Percentiles rank a stretch among this genome's conserved stretches.
These are phyloP conservation scores for Rousettus madagascariensis DNA, from an alignment of 2,797 vertebrate genomes.

Conservation along the genomic window DNA sequence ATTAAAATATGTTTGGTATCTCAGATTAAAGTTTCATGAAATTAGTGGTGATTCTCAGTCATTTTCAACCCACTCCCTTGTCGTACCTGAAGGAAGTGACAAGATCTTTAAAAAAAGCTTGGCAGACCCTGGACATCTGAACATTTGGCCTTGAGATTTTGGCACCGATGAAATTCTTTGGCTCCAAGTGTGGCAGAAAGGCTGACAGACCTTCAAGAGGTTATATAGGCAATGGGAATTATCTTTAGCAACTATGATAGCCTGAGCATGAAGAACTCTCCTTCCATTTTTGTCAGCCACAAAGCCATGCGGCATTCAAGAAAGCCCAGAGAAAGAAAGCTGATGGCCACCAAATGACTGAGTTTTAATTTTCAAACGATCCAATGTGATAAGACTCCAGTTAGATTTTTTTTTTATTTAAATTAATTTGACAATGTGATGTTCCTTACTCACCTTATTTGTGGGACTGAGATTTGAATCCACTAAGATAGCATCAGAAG, in stretches of 20 bases:
- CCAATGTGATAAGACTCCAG: background rate
- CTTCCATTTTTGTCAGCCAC: background rate
- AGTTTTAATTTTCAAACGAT: background rate
- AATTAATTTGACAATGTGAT: background rate
- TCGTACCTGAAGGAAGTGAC: background rate
- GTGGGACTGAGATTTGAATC: background rate
- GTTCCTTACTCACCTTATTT: background rate
- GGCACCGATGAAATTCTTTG: background rate
- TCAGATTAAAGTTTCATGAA: background rate
- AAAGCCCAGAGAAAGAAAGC: background rate
- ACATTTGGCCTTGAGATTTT: background rate
- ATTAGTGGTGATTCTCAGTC: background rate
- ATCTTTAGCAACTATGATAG: background rate
- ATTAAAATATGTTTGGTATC: background rate
- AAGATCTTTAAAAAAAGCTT: background rate
- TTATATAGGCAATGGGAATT: background rate
- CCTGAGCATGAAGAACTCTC: background rate
- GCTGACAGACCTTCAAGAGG: background rate
- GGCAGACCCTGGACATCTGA: background rate
- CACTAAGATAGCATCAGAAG: background rate
- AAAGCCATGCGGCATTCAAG: background rate
- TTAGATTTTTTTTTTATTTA: background rate
- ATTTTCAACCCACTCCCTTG: background rate
- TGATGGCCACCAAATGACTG: background rate
- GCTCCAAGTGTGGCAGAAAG: background rate